Base-by-base conservation (phyloP, 2,113 vertebrate genomes). In the Bungarus multicinctus region DNA sequence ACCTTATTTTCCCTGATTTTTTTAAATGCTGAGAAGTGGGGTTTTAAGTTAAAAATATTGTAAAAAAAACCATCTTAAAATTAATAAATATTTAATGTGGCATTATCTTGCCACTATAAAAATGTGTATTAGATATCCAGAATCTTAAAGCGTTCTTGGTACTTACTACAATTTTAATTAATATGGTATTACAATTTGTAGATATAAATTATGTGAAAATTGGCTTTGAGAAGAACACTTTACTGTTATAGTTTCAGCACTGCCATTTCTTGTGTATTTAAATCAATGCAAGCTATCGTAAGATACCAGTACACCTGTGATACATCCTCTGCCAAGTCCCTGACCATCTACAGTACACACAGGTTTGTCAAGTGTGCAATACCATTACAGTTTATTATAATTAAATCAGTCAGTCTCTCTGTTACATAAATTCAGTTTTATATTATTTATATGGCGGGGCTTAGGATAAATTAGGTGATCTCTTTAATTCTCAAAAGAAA, bases 291-390 rank as follows among this genome's bases (percentile, higher is more conserved):
- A 97, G 94, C 95, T 95, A 96, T 94, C 93, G 95, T 95, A 93
- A 95, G 93, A 96, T 93, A 97, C 94, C 96, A 96, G 96, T 94
- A 96, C 95, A 96, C 95, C 96, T 96, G 96, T 93, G 93, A 96
- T 94, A 96, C 85, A 93, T 96, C 97, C 97, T 97, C 97, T 98
- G 97, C 96, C 97, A 96, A 96, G 98, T 95, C 97, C 95, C 94
- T 97, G 97, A 97, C 97, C 96, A 96, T 96, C 95, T 93, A 97
- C 97, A 98, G 97, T 95, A 98, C 98, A 98, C 97, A 98, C 97
- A 98, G 97, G 97, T 97, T 97, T 97, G 95, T 96, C 96, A 96
- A 95, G 97, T 97, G 97, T 98, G 98, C 97, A 98, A 98, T 97
- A 98, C 95, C 96, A 97, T 96, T 96, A 96, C 74, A 97, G 96